Conservation (phyloP, 53 echinoderm and acorn worm species). For the Crossaster papposus region DNA sequence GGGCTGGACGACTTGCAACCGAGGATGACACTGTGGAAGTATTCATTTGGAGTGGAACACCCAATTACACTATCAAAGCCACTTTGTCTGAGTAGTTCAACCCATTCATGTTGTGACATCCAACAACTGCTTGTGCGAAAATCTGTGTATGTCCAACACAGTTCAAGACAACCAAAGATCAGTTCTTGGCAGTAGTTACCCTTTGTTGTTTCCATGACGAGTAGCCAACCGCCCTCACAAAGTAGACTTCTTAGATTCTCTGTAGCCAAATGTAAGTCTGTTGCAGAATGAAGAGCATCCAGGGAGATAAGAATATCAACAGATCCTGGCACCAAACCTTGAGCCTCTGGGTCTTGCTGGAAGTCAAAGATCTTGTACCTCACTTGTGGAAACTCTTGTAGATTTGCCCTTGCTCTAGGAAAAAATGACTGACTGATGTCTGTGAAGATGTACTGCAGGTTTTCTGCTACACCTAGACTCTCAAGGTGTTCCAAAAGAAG, state of each 20-base stretch:
- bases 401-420: slow-evolving; percentile 73
- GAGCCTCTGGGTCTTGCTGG: slow-evolving; percentile 76
- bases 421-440: slow-evolving; percentile 94
- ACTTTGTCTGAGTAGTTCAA: slow-evolving; percentile 51
- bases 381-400: slow-evolving; percentile 82
- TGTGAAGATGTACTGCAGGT: slow-evolving; percentile 89
- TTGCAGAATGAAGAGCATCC: slow-evolving; percentile 88
- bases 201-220: slow-evolving; percentile 81
- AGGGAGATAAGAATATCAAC: slow-evolving; percentile 84
- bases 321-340: slow-evolving; percentile 86
- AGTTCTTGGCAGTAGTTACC: slow-evolving; percentile 80
- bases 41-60: slow-evolving; percentile 77
- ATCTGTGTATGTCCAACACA: slow-evolving; percentile 85
- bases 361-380: slow-evolving; percentile 89
- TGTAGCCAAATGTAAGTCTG: slow-evolving; percentile 69
- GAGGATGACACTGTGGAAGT: slow-evolving; percentile 94
- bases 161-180: slow-evolving; percentile 85
- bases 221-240: slow-evolving; percentile 73
- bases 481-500: slow-evolving; percentile 71
- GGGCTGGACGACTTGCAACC: slow-evolving; percentile 68
- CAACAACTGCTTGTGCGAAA: slow-evolving; percentile 88
- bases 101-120: slow-evolving; percentile 76
- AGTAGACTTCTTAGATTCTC: slow-evolving; percentile 78
- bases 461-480: slow-evolving; percentile 58
- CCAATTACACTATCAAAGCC: slow-evolving; percentile 79